A percentile compares a stretch with the other conserved stretches of the same genome.
These are phyloP conservation scores for Meghimatium bilineatum DNA, from an alignment of 2,888 invertebrate species.

Conservation along the genomic window DNA sequence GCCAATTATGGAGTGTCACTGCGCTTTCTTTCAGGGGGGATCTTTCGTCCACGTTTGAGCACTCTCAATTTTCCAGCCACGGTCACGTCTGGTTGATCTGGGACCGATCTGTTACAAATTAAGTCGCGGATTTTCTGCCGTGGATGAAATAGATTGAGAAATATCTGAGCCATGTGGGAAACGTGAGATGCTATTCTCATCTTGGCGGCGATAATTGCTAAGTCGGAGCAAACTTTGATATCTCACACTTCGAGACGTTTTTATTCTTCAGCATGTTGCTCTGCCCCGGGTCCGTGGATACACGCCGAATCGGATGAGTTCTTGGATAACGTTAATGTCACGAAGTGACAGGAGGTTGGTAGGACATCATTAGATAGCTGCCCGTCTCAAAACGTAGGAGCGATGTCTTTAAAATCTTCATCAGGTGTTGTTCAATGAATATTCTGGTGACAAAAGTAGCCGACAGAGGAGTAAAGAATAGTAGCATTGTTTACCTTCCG, in stretches of 20 bases:
- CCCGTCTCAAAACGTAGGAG: neutral
- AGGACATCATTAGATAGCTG: no score
- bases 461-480: no score
- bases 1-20: constrained; percentile 50
- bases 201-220: constrained; percentile 10
- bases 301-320: no score
- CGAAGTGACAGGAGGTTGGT: neutral
- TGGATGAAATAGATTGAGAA: neutral
- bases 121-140: constrained; percentile 33
- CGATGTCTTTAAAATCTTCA: no score
- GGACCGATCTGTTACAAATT: constrained; percentile 33
- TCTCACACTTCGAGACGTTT: constrained; percentile 30
- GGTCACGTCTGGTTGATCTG: constrained; percentile 19
- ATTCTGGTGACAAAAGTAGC: no score
- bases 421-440: no score
- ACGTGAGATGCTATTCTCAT: constrained; percentile 12
- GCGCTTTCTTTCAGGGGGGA: constrained; percentile 21
- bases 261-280: neutral
- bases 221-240: constrained; percentile 28
- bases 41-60: constrained; percentile 23
- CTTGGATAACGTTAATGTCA: neutral
- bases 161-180: constrained; percentile 15
- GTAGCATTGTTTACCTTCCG: no score
- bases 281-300: no score
- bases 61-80: constrained; percentile 34